These are phyloP conservation scores for Chondrilla cf. caribensis DNA, from an alignment of 37 sponge, comb jelly and placozoan species.

Conservation along the genomic window DNA sequence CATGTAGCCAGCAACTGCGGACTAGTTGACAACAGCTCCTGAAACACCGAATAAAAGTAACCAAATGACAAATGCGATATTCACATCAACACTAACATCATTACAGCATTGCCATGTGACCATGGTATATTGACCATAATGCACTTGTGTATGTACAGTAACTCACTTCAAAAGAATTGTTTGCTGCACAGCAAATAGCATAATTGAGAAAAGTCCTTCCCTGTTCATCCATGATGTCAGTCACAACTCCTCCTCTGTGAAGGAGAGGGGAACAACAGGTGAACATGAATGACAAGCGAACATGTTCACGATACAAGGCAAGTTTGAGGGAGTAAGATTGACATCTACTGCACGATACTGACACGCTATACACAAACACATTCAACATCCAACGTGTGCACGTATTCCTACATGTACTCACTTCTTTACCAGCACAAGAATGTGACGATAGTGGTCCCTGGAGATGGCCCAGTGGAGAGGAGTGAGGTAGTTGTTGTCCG, in stretches of 20 bases:
- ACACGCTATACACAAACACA: too few species aligned
- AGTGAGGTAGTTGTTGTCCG: slow-evolving; percentile 45
- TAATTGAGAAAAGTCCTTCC: slow-evolving; percentile 9
- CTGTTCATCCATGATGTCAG: not conserved
- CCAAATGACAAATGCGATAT: too few species aligned
- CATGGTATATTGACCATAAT: too few species aligned
- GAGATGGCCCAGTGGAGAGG: slow-evolving; percentile 74
- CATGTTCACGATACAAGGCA: too few species aligned
- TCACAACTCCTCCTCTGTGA: not conserved
- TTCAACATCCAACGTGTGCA: too few species aligned
- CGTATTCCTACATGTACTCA: not conserved
- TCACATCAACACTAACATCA: too few species aligned
- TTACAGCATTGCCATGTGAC: too few species aligned
- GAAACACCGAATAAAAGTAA: not conserved
- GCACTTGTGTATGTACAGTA: not conserved
- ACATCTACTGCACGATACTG: too few species aligned
- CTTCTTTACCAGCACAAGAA: slow-evolving; percentile 1
- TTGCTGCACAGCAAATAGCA: slow-evolving; percentile 11
- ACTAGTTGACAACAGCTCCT: not conserved
- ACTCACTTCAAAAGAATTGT: slow-evolving; percentile 24
- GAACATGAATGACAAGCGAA: not conserved
- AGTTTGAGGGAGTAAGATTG: too few species aligned
- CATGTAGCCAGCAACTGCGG: not conserved
- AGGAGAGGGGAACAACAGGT: not conserved
- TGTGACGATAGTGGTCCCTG: slow-evolving; percentile 6